These are phyloP conservation scores for Druon quercuslanigerum DNA, from an alignment of 1,140 invertebrate species.

Conservation along the genomic window DNA sequence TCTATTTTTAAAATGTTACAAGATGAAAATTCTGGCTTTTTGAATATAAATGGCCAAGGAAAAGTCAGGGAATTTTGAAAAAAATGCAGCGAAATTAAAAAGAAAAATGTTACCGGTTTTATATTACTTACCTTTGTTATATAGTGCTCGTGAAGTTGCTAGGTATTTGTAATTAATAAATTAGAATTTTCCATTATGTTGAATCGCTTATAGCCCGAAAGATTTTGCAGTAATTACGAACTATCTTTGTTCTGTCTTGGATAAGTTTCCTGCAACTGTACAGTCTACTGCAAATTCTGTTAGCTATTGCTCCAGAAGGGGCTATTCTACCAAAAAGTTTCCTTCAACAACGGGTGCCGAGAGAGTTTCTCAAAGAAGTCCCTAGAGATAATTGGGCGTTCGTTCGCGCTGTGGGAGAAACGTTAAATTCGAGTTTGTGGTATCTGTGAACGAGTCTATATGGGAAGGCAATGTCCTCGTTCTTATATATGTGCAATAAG, in stretches of 20 bases:
- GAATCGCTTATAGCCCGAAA: not conserved
- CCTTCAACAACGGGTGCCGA: conserved; percentile 51
- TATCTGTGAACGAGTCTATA: not conserved
- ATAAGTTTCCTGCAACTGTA: conserved; percentile 48
- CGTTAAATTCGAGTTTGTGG: not conserved
- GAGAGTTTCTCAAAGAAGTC: conserved; percentile 54
- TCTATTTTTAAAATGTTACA: too few relatives aligned
- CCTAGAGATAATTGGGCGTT: conserved; percentile 39
- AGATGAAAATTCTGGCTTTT: too few relatives aligned
- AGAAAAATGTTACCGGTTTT: too few relatives aligned
- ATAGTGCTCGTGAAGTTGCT: too few relatives aligned
- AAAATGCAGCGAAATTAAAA: too few relatives aligned
- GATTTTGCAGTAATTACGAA: conserved; percentile 4
- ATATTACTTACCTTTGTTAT: too few relatives aligned
- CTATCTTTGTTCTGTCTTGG: conserved; percentile 41
- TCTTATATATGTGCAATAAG: too few relatives aligned
- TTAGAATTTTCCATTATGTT: not conserved
- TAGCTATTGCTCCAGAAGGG: conserved; percentile 49
- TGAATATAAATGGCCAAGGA: too few relatives aligned
- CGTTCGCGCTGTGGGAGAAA: not conserved
- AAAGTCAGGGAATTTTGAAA: too few relatives aligned
- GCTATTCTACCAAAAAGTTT: conserved; percentile 47
- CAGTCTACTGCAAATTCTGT: conserved; percentile 52
- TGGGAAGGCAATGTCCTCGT: not conserved
- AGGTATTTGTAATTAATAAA: too few relatives aligned